Conservation (phyloP, 2,888 invertebrate genomes). For the Nomada fucata region DNA sequence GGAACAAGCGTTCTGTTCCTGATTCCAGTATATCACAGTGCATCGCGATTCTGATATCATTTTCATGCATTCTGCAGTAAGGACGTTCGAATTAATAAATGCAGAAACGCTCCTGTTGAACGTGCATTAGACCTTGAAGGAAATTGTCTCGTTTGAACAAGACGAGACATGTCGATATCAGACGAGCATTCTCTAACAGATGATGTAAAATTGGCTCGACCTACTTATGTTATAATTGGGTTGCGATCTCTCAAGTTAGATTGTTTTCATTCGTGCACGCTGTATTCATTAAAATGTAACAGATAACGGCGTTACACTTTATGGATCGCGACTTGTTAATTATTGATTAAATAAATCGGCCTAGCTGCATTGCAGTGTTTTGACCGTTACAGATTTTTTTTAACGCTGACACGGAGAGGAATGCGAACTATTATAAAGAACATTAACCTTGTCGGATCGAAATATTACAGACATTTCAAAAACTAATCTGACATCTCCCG, state of each 20-base stretch:
- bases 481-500: too few relatives aligned
- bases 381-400: too few relatives aligned
- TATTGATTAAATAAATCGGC: background rate
- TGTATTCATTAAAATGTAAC: background rate
- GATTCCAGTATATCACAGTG: too few relatives aligned
- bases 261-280: conserved; percentile 15
- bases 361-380: too few relatives aligned
- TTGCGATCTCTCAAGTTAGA: conserved; percentile 13
- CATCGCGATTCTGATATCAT: background rate
- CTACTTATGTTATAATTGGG: conserved; percentile 41
- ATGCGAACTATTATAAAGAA: too few relatives aligned
- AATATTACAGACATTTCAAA: too few relatives aligned
- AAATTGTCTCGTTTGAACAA: conserved; percentile 13
- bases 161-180: conserved; percentile 41
- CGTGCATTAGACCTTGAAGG: conserved; percentile 18
- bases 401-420: too few relatives aligned
- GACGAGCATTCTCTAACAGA: conserved; percentile 38
- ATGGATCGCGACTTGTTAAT: background rate
- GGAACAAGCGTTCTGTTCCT: too few relatives aligned
- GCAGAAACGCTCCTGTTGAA: background rate
- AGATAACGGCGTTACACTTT: background rate
- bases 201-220: conserved; percentile 29
- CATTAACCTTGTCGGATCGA: too few relatives aligned
- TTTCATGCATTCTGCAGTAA: too few relatives aligned
- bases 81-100: too few relatives aligned